Evolutionary conservation across 2,888 invertebrate genomes (phyloP), one percentile per base, ranked within the genome.

Genomic region (Lepetodrilus schrolli): DNA sequence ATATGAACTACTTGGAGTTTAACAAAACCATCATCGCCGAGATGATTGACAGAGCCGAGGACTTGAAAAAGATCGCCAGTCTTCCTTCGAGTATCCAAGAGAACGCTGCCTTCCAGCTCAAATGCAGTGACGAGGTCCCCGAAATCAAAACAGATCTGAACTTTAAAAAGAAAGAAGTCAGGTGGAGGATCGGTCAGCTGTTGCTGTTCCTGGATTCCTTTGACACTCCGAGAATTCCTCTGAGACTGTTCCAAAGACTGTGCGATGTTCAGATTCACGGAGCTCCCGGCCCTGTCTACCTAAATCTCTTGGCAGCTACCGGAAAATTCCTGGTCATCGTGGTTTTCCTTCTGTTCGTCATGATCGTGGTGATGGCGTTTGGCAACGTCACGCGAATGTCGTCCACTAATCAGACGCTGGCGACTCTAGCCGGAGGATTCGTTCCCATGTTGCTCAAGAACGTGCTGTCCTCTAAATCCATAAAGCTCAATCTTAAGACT

Each of bases 1-100:
- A 87, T 71, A 87, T 88, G 66, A 89, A 87, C 72, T 90, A 90
- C 76, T 82, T 89, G 37, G 86, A 84, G 51, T 88, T 90, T 73
- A 88, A 89, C 78, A 85, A 86, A 58, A 83, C 86, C 4, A 82
- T 90, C 36, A 86, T 89, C 17, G 84, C 86, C 17, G 87, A 85
- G 66, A 84, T 90, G 68, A 88, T 87, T 75, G 84, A 85, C 30
- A 78, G 87, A 43, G 84, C 87, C 4, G 85, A 86, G 5, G 88
- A 89, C 71, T 77, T 89, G n/a, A 83, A 86, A 70, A 85, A 83
- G 66, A 82, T 87, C 4, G 86, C 88, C 4, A 82, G 84, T 71
- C 78, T 87, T 48, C 84, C 88, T 0, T 85, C 87, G 4, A 83
- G 80, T 38, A 82, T 84, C 78, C 88, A 88, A 66, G 85, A 85